phyloP scores from a whole-genome alignment of 2,888 invertebrate genomes.

The Phorcus lineatus region DNA sequence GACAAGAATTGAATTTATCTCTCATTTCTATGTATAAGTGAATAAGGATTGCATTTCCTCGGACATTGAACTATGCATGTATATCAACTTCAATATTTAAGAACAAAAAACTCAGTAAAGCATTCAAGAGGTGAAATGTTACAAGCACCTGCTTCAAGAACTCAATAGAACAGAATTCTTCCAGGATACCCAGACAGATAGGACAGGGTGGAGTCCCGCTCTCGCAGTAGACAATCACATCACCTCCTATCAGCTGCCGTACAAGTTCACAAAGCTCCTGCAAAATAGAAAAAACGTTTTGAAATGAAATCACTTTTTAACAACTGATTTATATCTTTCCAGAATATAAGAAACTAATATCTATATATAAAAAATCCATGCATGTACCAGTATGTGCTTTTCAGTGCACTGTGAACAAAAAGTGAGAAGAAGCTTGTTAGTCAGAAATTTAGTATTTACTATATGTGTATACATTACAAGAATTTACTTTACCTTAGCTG shows the following conservation, averaged over 20 bases:
- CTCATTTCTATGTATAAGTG: too few relatives aligned
- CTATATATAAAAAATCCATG: too few relatives aligned
- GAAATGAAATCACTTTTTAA: background rate
- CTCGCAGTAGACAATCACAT: background rate
- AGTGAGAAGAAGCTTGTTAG: too few relatives aligned
- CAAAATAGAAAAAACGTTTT: background rate
- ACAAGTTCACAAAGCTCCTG: background rate
- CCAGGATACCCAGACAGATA: slow-evolving; percentile 53
- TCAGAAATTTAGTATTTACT: background rate
- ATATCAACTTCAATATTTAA: too few relatives aligned
- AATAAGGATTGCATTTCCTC: too few relatives aligned
- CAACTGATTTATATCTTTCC: background rate
- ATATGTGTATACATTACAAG: background rate
- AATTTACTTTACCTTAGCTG: background rate
- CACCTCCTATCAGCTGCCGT: background rate
- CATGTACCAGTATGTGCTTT: too few relatives aligned
- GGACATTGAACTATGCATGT: too few relatives aligned
- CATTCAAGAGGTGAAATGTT: too few relatives aligned
- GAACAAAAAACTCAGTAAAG: too few relatives aligned
- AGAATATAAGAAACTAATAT: background rate
- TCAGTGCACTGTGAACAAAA: too few relatives aligned
- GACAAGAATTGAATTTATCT: too few relatives aligned
- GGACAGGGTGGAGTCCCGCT: slow-evolving; percentile 39
- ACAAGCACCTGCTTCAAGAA: slow-evolving; percentile 46
- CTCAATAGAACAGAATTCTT: slow-evolving; percentile 39